Conservation (phyloP, 2,888 invertebrate species). For the Plutella xylostella region DNA sequence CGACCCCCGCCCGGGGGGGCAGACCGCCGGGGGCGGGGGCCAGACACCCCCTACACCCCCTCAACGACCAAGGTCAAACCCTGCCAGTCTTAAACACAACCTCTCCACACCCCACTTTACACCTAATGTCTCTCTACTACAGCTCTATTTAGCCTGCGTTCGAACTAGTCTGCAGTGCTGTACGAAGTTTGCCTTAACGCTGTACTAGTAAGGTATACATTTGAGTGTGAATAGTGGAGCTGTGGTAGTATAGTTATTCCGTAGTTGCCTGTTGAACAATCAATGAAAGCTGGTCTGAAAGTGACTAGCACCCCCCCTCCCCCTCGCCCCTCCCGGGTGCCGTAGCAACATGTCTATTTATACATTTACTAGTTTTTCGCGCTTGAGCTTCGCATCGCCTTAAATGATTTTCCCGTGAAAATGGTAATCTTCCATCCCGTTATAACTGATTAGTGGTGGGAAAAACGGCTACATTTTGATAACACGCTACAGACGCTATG, state of each 20-base stretch:
- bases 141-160: not conserved
- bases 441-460: too few relatives aligned
- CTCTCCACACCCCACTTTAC: not conserved
- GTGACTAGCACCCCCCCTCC: too few relatives aligned
- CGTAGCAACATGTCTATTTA: too few relatives aligned
- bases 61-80: slow-evolving; percentile 47
- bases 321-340: too few relatives aligned
- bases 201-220: not conserved
- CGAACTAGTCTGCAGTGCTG: too few relatives aligned
- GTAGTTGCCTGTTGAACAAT: slow-evolving; percentile 4
- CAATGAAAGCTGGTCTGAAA: not conserved
- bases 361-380: too few relatives aligned
- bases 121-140: not conserved
- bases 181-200: not conserved
- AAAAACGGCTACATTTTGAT: too few relatives aligned
- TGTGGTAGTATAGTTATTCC: not conserved
- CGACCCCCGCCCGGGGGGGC: slow-evolving; percentile 24
- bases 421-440: too few relatives aligned
- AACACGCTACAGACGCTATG: too few relatives aligned
- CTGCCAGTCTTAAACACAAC: not conserved
- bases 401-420: too few relatives aligned
- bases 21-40: slow-evolving; percentile 35
- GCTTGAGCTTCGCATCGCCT: too few relatives aligned
- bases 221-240: not conserved
- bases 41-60: slow-evolving; percentile 39